These are phyloP conservation scores for Conchocele bisecta DNA, from an alignment of 2,888 invertebrate genomes.

Conservation along the genomic window DNA sequence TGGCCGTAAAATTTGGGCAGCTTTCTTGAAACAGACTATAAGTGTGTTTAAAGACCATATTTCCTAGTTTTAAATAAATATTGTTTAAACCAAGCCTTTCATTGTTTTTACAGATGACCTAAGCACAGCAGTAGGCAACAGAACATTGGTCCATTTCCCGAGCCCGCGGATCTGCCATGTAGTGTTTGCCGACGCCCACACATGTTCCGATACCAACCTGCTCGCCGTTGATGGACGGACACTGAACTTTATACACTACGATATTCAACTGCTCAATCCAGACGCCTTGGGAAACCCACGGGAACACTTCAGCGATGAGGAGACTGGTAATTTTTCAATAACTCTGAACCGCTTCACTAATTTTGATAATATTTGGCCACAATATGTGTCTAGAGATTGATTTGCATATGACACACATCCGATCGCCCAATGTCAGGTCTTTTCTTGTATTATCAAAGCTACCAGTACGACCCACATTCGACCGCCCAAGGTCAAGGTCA, in stretches of 20 bases:
- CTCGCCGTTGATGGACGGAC: constrained; percentile 20
- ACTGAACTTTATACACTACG: constrained; percentile 69
- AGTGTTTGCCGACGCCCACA: constrained; percentile 74
- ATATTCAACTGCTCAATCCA: constrained; percentile 75
- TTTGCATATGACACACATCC: no score
- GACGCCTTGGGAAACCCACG: constrained; percentile 78
- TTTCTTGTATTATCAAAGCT: no score
- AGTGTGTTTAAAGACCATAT: neutral
- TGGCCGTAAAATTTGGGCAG: no score
- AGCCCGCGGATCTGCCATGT: constrained; percentile 76
- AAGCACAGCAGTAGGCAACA: constrained; percentile 63
- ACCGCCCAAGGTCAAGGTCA: no score
- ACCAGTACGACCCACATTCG: no score
- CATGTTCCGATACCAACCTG: constrained; percentile 63
- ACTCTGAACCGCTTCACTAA: neutral
- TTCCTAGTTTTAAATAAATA: neutral
- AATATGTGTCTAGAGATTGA: no score
- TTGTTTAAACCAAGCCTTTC: neutral
- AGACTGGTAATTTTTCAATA: constrained; percentile 69
- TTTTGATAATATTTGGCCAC: no score
- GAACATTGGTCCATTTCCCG: constrained; percentile 63
- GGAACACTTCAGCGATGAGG: constrained; percentile 80
- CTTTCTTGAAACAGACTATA: no score
- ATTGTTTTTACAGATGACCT: constrained; percentile 65
- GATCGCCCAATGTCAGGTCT: no score